These are phyloP conservation scores for Hyla sarda DNA, from an alignment of 2,113 vertebrate species.

Conservation along the genomic window DNA sequence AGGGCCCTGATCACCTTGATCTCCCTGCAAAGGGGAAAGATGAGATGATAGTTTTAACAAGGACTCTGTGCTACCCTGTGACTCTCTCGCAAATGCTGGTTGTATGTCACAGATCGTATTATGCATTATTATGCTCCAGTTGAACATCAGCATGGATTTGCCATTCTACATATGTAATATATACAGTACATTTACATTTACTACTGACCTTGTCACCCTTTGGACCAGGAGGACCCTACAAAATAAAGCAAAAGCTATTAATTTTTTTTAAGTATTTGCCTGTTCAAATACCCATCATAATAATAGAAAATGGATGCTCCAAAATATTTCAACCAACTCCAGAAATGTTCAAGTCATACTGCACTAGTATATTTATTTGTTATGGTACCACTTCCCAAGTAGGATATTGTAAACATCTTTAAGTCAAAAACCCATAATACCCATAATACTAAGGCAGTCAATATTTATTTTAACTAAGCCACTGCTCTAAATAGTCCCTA, in stretches of 20 bases:
- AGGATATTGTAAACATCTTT: no score
- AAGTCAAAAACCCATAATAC: no score
- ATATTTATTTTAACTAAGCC: no score
- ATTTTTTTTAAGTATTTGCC: not conserved
- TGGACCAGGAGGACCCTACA: constrained; percentile 88
- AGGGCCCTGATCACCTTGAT: constrained; percentile 98
- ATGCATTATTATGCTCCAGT: constrained; percentile 64
- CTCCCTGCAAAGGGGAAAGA: constrained; percentile 87
- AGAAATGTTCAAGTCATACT: not conserved
- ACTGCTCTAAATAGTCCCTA: no score
- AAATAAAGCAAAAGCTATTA: constrained; percentile 62
- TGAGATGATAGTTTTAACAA: constrained; percentile 75
- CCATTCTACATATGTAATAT: constrained; percentile 56
- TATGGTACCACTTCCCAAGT: no score
- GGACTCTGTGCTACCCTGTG: constrained; percentile 67
- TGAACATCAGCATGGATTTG: constrained; percentile 65
- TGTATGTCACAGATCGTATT: constrained; percentile 63
- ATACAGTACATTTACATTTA: constrained; percentile 5
- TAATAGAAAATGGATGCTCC: no score
- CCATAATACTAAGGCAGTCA: no score
- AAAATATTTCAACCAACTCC: not conserved
- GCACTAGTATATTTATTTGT: not conserved
- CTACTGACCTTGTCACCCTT: constrained; percentile 96
- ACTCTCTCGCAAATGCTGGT: constrained; percentile 69
- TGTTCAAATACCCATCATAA: no score